Base-by-base conservation (phyloP, 2,888 invertebrate genomes). In the Junonia oenone region DNA sequence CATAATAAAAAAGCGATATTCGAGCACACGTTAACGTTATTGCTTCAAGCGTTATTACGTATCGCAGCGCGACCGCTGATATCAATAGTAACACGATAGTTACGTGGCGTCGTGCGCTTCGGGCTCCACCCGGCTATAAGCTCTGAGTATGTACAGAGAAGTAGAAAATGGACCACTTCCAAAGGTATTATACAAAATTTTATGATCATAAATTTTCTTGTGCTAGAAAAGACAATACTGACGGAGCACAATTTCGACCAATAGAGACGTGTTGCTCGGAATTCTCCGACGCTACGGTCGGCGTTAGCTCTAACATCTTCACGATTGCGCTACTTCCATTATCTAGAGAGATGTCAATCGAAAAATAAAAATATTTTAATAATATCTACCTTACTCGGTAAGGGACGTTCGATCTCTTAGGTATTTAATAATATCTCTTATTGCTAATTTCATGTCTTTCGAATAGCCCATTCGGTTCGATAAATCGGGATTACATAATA, bases 401-500 rank as follows among this genome's bases (percentile, higher is more conserved):
- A 89, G 90, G 90, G 90, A 90, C 89, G 90, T 90, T 88, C 87
- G 82, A 86, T 87, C 82, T 84, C 88, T 88, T 89, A 88, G 83
- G 81, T 88, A 84, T 84, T 61, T 58, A 58, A 86, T 87, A 81
- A 81, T 65, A 82, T 83, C 80, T 84, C 90, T 90, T 90, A 90
- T 86, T 86, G 87, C 90, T 90, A 89, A 88, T 72, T 62, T 82
- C 81, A 83, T 79, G 75, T 78, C 74, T 73, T 72, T 76, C 76
- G 73, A 80, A 79, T 81, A 80, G 81, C 82, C 85, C 75, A 83
- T 84, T 80, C 76, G 76, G 75, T 82, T 72, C 63, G 66, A 75
- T 76, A 69, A 73, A 71, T 69, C 71, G 73, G 73, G 70, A 75
- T 73, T 54, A 62, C 49, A 56, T 52, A 22, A 22, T 22, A 70